phyloP scores from a whole-genome alignment of 1,140 invertebrate species.

The Tribolium madens region DNA sequence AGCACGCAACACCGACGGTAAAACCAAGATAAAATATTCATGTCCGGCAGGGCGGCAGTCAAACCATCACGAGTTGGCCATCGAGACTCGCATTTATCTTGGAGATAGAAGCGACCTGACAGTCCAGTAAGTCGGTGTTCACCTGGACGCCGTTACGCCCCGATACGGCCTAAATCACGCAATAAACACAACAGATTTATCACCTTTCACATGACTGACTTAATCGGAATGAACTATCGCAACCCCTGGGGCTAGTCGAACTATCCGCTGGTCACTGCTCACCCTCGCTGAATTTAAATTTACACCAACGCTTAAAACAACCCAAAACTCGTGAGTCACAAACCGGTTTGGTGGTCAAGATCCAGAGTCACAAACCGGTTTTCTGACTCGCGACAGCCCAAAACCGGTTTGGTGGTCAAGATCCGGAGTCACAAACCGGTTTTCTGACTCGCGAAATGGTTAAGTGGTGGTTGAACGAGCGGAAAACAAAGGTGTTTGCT shows the following conservation, averaged over 20 bases:
- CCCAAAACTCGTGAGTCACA: too few relatives aligned
- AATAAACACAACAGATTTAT: slow-evolving; percentile 43
- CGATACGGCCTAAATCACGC: slow-evolving; percentile 39
- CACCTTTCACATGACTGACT: slow-evolving; percentile 43
- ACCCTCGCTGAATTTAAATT: neutral
- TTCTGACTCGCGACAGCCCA: too few relatives aligned
- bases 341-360: too few relatives aligned
- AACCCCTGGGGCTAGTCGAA: slow-evolving; percentile 22
- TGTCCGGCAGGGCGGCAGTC: slow-evolving; percentile 47
- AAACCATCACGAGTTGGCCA: slow-evolving; percentile 54
- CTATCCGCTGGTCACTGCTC: slow-evolving; percentile 5
- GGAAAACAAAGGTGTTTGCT: slow-evolving; percentile 8
- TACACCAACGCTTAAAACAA: neutral
- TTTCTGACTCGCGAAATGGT: neutral
- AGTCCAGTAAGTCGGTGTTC: slow-evolving; percentile 44
- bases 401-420: too few relatives aligned
- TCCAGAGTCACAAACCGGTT: too few relatives aligned
- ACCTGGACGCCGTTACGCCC: slow-evolving; percentile 43
- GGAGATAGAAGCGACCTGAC: slow-evolving; percentile 55
- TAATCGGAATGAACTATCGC: slow-evolving; percentile 39
- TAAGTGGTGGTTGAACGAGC: neutral
- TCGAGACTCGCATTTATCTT: slow-evolving; percentile 56
- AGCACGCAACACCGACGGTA: slow-evolving; percentile 50
- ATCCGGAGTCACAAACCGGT: too few relatives aligned
- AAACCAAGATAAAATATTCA: slow-evolving; percentile 57